Base-by-base conservation (phyloP, 1,140 invertebrate species). In the Ganaspis sp. region DNA sequence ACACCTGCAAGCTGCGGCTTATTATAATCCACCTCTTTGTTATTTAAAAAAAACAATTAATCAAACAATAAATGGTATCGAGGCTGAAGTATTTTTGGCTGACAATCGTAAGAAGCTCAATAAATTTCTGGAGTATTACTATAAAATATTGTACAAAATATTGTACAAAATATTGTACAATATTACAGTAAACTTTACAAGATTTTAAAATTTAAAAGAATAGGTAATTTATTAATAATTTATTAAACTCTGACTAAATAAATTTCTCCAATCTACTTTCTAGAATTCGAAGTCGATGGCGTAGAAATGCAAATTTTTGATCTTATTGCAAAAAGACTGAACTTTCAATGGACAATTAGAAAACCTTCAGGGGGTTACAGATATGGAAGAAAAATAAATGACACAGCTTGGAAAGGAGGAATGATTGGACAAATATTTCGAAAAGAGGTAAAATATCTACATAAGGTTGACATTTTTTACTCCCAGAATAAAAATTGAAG, bases 331-430 rank as follows among this genome's bases (percentile, higher is more conserved):
- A 75, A 88, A 17, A 77, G 78, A 42, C 42, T 89, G 8, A 88
- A 89, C 76, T 89, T 89, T 11, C 85, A 85, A 12, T 89, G 85
- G 83, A 83, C 70, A 0, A 74, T 88, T 23, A 83, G 78, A 42
- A 85, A 84, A 38, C 81, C 86, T 0, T 45, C 70, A 17, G 75
- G 82, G 15, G 21, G 29, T 40, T 74, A 11, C 21, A 88, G 87
- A 64, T 86, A 86, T n/a, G 88, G 88, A 4, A 74, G 76, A 53
- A 72, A 72, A 40, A 21, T 81, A 19, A 87, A 87, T 54, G 77
- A 73, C 1, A 85, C 82, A 9, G 3, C n/a, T 0, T 89, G 87
- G 87, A 17, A 74, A 1, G 87, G 86, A 8, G 88, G 88, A 6
- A 77, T 89, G 26, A 85, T 88, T 0, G 79, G 84, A 64, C 79